Base-by-base conservation (phyloP, 2,113 vertebrate species). In the Anarrhichthys ocellatus region DNA sequence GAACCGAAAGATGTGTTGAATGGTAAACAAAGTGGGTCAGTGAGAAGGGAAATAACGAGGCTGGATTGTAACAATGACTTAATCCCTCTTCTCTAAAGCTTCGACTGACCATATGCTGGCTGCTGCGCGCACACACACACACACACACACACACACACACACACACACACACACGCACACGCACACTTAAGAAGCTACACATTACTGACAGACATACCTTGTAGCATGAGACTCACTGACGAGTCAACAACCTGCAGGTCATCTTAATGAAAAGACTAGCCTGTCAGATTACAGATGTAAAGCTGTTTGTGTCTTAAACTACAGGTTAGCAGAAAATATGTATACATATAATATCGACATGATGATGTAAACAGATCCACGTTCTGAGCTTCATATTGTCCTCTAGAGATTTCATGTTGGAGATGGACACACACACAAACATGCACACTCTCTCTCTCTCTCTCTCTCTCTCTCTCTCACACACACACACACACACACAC, bases 31-130 rank as follows among this genome's bases (percentile, higher is more conserved):
- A 84, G 6, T 69, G 24, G 63, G 58, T 73, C 64, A 83, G 17
- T 34, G 54, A 52, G 40, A 34, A 84, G 36, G 76, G 5, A 73
- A 81, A 84, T 71, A 62, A 73, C 65, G 65, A 61, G 71, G 50
- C 34, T 50, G 68, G 64, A 71, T 29, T 52, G 29, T 74, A 64
- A 76, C 66, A 48, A 20, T 7, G 76, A 82, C 73, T 50, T 90
- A 87, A 90, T 89, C 76, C 56, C 17, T 15, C 20, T 48, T 46
- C 46, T 36, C 38, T 63, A 81, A 90, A 90, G 69, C 67, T 76
- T 6, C 62, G 59, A 85, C 70, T 58, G 82, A 18, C 73, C 78
- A 87, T 83, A 85, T 89, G 82, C 66, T 82, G 64, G 81, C 69
- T 64, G 38, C 36, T 0, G 69, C 38, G 52, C 73, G 29, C 68